A percentile compares a stretch with the other conserved stretches of the same genome.
Conservation (phyloP, 2,797 vertebrate genomes). For the Percopsis omiscomaycus region DNA sequence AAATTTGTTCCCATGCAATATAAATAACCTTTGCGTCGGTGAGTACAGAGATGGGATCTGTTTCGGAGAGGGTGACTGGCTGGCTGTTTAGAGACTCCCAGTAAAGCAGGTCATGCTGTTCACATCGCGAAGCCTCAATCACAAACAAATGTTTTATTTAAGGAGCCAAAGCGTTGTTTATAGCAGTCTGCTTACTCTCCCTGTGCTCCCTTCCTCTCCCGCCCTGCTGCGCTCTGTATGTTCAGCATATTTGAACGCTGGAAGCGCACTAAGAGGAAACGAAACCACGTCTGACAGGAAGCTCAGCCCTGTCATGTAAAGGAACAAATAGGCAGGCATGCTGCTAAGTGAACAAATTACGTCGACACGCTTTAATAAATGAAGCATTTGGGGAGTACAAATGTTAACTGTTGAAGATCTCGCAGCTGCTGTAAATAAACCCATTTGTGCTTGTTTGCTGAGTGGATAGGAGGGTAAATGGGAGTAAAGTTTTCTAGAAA, state of each 20-base stretch:
- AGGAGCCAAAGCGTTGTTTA: slow-evolving; percentile 79
- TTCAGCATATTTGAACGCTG: slow-evolving; percentile 73
- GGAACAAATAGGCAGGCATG: slow-evolving; percentile 71
- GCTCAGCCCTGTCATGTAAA: slow-evolving; percentile 69
- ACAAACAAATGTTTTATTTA: slow-evolving; percentile 85
- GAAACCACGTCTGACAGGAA: slow-evolving; percentile 76
- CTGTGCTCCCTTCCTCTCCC: slow-evolving; percentile 61
- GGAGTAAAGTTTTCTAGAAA: slow-evolving; percentile 40
- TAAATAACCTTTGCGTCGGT: slow-evolving; percentile 83
- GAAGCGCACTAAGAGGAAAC: slow-evolving; percentile 67
- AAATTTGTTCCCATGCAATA: slow-evolving; percentile 95
- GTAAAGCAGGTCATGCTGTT: slow-evolving; percentile 82
- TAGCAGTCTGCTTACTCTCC: slow-evolving; percentile 64
- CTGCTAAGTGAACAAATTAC: slow-evolving; percentile 71
- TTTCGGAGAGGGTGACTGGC: slow-evolving; percentile 78
- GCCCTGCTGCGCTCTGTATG: slow-evolving; percentile 56
- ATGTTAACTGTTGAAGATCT: slow-evolving; percentile 64
- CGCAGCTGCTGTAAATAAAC: slow-evolving; percentile 55
- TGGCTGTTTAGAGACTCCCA: slow-evolving; percentile 73
- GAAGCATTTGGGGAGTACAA: slow-evolving; percentile 71
- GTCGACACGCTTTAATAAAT: slow-evolving; percentile 65
- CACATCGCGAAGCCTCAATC: slow-evolving; percentile 78
- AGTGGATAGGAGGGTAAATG: slow-evolving; percentile 43
- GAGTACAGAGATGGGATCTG: slow-evolving; percentile 80
- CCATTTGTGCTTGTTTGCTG: slow-evolving; percentile 52